A percentile compares a stretch with the other conserved stretches of the same genome.
phyloP scores from a whole-genome alignment of 2,797 vertebrate species.

The Eulemur coronatus region DNA sequence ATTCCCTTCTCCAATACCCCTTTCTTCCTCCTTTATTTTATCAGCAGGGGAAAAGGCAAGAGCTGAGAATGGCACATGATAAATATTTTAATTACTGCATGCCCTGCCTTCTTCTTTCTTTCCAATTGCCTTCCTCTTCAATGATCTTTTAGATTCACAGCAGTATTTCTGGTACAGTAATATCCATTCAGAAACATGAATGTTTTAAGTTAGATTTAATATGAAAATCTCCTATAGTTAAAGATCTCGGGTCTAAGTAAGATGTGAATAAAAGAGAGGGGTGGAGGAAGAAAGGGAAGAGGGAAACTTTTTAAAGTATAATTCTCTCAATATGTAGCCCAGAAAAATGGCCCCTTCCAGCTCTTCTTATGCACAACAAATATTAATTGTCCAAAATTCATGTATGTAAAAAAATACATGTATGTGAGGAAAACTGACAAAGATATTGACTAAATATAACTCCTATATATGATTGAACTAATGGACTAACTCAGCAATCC shows the following conservation, averaged over 20 bases:
- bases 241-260: slow-evolving; percentile 34
- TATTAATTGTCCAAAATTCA: slow-evolving; percentile 1
- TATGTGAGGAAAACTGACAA: not conserved
- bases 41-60: not conserved
- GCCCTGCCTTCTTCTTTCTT: not conserved
- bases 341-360: not conserved
- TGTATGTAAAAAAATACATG: not conserved
- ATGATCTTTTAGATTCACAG: not conserved
- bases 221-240: not conserved
- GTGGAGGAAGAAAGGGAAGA: not conserved
- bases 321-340: not conserved
- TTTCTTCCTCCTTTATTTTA: slow-evolving; percentile 11
- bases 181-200: slow-evolving; percentile 19
- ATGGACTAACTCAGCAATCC: not conserved
- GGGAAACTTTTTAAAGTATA: not conserved
- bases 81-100: not conserved
- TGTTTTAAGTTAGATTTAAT: slow-evolving; percentile 19
- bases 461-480: not conserved
- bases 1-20: not conserved
- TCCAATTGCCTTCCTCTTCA: not conserved
- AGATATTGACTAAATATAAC: not conserved
- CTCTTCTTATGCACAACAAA: not conserved
- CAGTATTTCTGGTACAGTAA: slow-evolving; percentile 22
- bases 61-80: not conserved
- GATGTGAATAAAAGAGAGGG: not conserved